A percentile compares a stretch with the other conserved stretches of the same genome.
phyloP scores from a whole-genome alignment of 2,113 vertebrate genomes.

The Ciconia maguari region DNA sequence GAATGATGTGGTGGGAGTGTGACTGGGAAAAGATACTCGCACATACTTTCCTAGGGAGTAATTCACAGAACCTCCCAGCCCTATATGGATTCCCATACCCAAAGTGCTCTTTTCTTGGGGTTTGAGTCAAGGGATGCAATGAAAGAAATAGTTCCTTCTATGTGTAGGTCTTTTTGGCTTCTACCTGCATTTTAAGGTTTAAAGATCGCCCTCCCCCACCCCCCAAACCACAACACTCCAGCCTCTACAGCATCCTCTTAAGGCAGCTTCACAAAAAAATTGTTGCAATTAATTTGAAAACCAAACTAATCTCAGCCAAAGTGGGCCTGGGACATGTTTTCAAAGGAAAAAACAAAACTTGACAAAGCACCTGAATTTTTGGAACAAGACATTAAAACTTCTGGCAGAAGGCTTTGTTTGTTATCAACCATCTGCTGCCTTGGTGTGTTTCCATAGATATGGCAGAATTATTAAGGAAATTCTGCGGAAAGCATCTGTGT shows the following conservation, averaged over 20 bases:
- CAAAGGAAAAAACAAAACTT: neutral
- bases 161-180: neutral
- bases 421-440: conserved; percentile 35
- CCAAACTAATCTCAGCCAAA: neutral
- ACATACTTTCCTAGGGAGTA: neutral
- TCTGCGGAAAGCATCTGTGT: neutral
- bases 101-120: neutral
- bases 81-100: neutral
- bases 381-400: neutral
- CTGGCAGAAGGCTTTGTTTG: conserved; percentile 26
- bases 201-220: neutral
- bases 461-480: neutral
- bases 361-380: neutral
- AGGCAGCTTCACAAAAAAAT: neutral
- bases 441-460: neutral
- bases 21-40: neutral
- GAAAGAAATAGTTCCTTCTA: neutral
- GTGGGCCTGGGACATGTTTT: neutral
- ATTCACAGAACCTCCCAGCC: neutral
- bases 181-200: neutral
- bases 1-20: neutral
- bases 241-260: neutral
- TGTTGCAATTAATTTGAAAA: neutral
- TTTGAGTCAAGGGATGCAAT: neutral
- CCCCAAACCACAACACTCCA: neutral